Percentiles rank a stretch among this genome's conserved stretches.
Evolutionary conservation across 2,797 vertebrate genomes (phyloP).

Genomic region (Enteromius mattozi): DNA sequence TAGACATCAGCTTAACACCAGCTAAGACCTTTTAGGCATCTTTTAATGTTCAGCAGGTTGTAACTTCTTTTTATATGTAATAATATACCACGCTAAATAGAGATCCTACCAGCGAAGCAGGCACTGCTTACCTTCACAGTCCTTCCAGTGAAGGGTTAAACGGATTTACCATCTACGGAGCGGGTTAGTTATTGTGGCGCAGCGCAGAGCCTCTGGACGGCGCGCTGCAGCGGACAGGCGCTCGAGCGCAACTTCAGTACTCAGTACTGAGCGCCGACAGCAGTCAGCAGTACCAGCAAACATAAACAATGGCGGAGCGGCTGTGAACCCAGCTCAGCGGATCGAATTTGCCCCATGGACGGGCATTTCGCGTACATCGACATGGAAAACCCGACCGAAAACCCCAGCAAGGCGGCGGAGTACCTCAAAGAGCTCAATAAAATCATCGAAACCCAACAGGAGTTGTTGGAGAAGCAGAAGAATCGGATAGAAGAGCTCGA

Average conservation of each 20-base stretch:
- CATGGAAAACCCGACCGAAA: slow-evolving; percentile 88
- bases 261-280: slow-evolving; percentile 42
- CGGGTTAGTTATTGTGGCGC: slow-evolving; percentile 69
- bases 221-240: slow-evolving; percentile 64
- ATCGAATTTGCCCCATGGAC: slow-evolving; percentile 71
- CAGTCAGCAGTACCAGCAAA: slow-evolving; percentile 56
- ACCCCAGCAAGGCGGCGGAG: slow-evolving; percentile 90
- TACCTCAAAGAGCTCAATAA: slow-evolving; percentile 93
- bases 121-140: slow-evolving; percentile 14
- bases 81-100: not conserved
- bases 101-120: not conserved
- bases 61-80: not conserved
- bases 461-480: slow-evolving; percentile 91
- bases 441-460: slow-evolving; percentile 94
- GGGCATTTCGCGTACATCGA: slow-evolving; percentile 70
- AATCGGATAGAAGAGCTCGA: slow-evolving; percentile 92
- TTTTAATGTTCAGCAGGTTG: not conserved
- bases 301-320: slow-evolving; percentile 73
- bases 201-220: slow-evolving; percentile 69
- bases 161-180: slow-evolving; percentile 60
- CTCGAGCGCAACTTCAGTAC: slow-evolving; percentile 65
- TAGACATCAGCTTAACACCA: not conserved
- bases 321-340: slow-evolving; percentile 60
- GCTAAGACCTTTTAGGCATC: not conserved
- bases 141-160: slow-evolving; percentile 72